These are phyloP conservation scores for Hypselothyrea guttata DNA, from an alignment of 2,888 invertebrate genomes.

Conservation along the genomic window DNA sequence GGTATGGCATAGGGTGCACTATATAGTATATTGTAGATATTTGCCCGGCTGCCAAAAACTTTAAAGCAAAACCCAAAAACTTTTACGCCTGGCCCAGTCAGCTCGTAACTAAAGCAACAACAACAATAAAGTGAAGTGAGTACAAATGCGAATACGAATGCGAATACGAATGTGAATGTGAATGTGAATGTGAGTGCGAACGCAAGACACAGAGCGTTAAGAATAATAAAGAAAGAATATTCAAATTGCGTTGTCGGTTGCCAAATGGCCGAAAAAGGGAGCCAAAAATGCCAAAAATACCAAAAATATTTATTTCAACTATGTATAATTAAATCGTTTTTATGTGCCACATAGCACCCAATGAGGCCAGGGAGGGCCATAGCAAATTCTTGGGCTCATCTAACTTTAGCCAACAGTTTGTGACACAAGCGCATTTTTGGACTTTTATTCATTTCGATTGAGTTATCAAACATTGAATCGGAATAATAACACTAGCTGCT, in stretches of 20 bases:
- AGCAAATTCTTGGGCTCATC: slow-evolving; percentile 34
- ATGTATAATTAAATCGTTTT: slow-evolving; percentile 58
- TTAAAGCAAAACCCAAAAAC: slow-evolving; percentile 60
- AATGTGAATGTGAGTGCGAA: background rate
- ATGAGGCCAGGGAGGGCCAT: slow-evolving; percentile 25
- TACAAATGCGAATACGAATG: background rate
- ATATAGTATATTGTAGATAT: background rate
- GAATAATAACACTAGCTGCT: too few relatives aligned
- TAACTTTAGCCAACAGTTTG: slow-evolving; percentile 35
- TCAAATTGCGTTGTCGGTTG: slow-evolving; percentile 53
- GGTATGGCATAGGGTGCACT: background rate
- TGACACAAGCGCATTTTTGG: slow-evolving; percentile 43
- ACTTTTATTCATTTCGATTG: slow-evolving; percentile 5
- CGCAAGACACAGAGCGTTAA: background rate
- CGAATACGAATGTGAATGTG: background rate
- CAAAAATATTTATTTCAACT: slow-evolving; percentile 54
- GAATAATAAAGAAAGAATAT: slow-evolving; percentile 25
- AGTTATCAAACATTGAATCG: background rate
- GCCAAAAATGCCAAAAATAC: slow-evolving; percentile 49
- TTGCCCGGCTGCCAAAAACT: slow-evolving; percentile 50
- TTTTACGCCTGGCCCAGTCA: slow-evolving; percentile 53
- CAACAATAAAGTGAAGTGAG: background rate
- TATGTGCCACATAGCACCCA: slow-evolving; percentile 30
- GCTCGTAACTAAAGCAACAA: slow-evolving; percentile 19
- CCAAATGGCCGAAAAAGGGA: slow-evolving; percentile 55